Base-by-base conservation (phyloP, 2,888 invertebrate species). In the Torymus auratus region DNA sequence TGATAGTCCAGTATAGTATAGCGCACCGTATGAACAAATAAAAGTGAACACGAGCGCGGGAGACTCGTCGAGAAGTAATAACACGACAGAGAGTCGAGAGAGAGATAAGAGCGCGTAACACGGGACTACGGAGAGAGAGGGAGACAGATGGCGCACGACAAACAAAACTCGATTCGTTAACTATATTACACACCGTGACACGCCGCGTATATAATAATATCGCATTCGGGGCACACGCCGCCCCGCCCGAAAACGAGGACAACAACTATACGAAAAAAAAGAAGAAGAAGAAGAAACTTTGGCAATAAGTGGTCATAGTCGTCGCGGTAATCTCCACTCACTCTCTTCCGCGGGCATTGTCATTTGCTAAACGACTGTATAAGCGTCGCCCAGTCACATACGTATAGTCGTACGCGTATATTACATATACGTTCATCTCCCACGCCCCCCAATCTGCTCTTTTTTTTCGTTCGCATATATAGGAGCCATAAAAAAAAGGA, bases 341-440 rank as follows among this genome's bases (percentile, higher is more conserved):
- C 28, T 28, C 2, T 28, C 28, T 28, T 4, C 3, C 77, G 65
- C 58, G 23, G 60, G 62, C 41, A 71, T 78, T 80, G 82, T 74
- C 65, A 78, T 80, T 82, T 61, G 74, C 65, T 61, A 77, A 80
- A 82, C 73, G 80, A 78, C 80, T 80, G 58, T 78, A 77, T 75
- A 80, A 80, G 80, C 70, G 74, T 79, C 69, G 78, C 79, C 28
- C 5, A 2, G 28, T 28, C 0, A 28, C 7, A 2, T n/a, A n/a
- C n/a, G n/a, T n/a, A n/a, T 28, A 3, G 7, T 28, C 3, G 3
- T 28, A 28, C 7, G 7, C 7, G 7, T 28, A 28, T 28, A 28
- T 28, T 28, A 28, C 7, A 28, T 28, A 28, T 76, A 82, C 14
- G 73, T 72, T 82, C 65, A 82, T 82, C 82, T 80, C n/a, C n/a